These are phyloP conservation scores for Geotrypetes seraphini DNA, from an alignment of 2,797 vertebrate species.

Conservation along the genomic window DNA sequence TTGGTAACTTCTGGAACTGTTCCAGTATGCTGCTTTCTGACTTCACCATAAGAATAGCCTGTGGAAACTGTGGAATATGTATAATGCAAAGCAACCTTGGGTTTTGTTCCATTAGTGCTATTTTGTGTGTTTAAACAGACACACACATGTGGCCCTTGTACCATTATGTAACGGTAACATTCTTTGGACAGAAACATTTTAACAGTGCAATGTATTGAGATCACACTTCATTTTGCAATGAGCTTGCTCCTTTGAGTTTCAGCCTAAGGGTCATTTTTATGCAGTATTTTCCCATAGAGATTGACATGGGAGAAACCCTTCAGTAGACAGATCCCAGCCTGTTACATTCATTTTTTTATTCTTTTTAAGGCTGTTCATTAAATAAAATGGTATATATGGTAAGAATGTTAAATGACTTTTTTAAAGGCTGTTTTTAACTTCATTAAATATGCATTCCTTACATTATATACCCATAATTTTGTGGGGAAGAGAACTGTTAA, in stretches of 20 bases:
- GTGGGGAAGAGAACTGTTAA: neutral
- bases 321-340: no score
- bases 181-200: neutral
- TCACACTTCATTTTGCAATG: neutral
- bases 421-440: no score
- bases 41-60: neutral
- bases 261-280: no score
- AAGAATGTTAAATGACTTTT: no score
- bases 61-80: neutral
- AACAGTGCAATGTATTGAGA: neutral
- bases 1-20: constrained; percentile 7
- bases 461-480: fast-evolving
- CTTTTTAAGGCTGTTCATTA: no score
- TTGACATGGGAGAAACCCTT: no score
- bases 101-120: neutral
- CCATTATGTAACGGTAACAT: neutral
- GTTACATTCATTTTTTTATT: no score
- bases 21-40: neutral
- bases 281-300: no score
- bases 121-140: neutral
- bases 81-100: neutral
- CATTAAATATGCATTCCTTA: neutral
- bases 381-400: no score
- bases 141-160: neutral
- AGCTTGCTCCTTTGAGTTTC: neutral